Evolutionary conservation across 1,140 invertebrate species (phyloP).

Genomic region (Conus ventricosus): DNA sequence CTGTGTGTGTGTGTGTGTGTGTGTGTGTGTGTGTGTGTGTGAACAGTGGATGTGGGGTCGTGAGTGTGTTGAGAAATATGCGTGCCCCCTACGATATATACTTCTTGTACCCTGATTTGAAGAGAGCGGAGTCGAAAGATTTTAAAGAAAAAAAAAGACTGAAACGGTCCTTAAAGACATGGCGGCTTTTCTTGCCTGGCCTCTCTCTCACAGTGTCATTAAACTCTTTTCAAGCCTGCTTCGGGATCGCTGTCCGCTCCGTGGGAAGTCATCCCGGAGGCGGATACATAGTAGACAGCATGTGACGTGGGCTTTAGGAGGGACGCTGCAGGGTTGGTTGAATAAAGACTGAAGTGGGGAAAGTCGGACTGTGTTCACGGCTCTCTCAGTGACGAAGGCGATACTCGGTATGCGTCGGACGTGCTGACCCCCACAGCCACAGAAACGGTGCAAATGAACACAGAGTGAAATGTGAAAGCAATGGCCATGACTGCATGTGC

Average conservation of each 20-base stretch:
- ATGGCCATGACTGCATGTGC: too few species aligned
- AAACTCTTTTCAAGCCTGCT: not conserved
- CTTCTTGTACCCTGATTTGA: not conserved
- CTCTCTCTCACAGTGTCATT: not conserved
- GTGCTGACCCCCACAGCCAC: too few species aligned
- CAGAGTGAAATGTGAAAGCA: too few species aligned
- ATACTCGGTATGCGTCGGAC: not conserved
- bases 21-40: too few species aligned
- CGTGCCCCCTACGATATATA: too few species aligned
- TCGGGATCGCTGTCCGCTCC: not conserved
- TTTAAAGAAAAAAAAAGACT: not conserved
- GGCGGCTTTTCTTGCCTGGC: not conserved
- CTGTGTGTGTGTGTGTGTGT: too few species aligned
- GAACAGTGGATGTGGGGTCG: too few species aligned
- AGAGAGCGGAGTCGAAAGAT: not conserved
- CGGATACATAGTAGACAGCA: not conserved
- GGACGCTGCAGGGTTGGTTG: not conserved
- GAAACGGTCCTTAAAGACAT: not conserved
- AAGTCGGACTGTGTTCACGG: not conserved
- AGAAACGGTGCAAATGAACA: too few species aligned
- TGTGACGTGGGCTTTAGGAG: too few species aligned
- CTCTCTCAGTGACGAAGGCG: not conserved
- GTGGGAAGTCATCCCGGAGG: not conserved
- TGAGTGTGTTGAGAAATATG: too few species aligned
- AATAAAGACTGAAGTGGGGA: not conserved